Base-by-base conservation (phyloP, 30 jellyfish, hydroid and myxozoan species). In the Clytia hemisphaerica region DNA sequence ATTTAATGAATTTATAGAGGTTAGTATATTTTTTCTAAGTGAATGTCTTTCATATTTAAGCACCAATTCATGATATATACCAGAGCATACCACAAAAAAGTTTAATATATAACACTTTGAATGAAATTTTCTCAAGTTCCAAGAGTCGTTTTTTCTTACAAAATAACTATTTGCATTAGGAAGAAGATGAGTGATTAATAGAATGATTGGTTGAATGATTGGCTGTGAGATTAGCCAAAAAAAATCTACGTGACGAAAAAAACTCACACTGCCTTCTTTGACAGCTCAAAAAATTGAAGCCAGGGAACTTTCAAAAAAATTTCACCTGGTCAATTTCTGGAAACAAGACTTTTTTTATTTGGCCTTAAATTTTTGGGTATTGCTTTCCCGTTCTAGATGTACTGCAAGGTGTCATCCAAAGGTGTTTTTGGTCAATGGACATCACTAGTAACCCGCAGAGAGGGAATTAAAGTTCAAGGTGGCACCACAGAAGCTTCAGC, bases 401-500 rank as follows among this genome's bases (percentile, higher is more conserved):
- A 69, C 49, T 45, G 75, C 31, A 48, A 69, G 49, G 73, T 45
- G 6, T 45, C 81, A 22, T 28, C 48, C n/a, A 69, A 69, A 69
- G 81, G 81, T 7, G 81, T 69, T 1, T 69, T 69, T 49, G 81
- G 81, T 34, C 71, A 46, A 18, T 69, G 81, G 81, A 45, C 81
- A n/a, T 45, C 81, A 24, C 68, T 69, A 22, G 73, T 69, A 50
- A 45, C 81, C 10, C 75, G 45, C 10, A 78, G 92, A 50, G 94
- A 77, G 14, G 93, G 84, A 61, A 68, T 91, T 19, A 65, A 91
- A 14, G 88, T 78, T 3, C 67, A 75, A 28, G 99, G 99, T 19
- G 99, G 99, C 5, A 32, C 99, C 0, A 72, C 99, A 29, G 93
- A 85, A 38, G 92, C 92, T 3, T 84, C 99, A 9, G 97, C 99